Evolutionary conservation across 2,888 invertebrate genomes (phyloP).

Genomic region (Dysmachus trigonus): DNA sequence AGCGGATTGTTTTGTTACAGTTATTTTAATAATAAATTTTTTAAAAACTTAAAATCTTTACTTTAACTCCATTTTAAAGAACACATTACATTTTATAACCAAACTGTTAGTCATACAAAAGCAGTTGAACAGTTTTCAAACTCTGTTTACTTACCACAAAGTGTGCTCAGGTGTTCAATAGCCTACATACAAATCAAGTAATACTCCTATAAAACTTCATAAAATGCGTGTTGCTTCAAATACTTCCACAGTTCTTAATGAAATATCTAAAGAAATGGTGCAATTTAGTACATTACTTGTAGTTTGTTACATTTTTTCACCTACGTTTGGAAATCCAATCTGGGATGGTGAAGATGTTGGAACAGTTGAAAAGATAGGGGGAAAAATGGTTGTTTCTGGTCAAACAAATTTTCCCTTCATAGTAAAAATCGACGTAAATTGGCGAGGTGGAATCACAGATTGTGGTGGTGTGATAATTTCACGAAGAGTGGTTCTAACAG

Average conservation of each 20-base stretch:
- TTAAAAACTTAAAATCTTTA: no score
- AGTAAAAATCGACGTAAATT: not conserved
- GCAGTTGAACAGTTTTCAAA: not conserved
- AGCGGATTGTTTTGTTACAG: no score
- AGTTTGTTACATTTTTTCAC: not conserved
- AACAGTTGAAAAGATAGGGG: not conserved
- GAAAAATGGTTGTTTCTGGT: not conserved
- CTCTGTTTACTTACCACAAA: not conserved
- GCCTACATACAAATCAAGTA: not conserved
- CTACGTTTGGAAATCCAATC: not conserved
- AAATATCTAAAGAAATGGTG: not conserved
- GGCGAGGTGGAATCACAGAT: constrained; percentile 44
- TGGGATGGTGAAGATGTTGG: not conserved
- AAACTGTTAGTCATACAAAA: no score
- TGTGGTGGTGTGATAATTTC: constrained; percentile 67
- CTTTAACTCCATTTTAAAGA: no score
- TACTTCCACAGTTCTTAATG: not conserved
- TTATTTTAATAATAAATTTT: no score
- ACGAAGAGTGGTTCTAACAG: constrained; percentile 64
- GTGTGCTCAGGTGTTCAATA: not conserved
- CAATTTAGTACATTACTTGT: not conserved
- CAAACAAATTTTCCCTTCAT: not conserved
- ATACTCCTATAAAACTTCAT: not conserved
- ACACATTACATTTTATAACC: no score
- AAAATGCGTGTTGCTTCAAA: not conserved